phyloP scores from a whole-genome alignment of 2,113 vertebrate genomes.

The Arothron firmamentum region DNA sequence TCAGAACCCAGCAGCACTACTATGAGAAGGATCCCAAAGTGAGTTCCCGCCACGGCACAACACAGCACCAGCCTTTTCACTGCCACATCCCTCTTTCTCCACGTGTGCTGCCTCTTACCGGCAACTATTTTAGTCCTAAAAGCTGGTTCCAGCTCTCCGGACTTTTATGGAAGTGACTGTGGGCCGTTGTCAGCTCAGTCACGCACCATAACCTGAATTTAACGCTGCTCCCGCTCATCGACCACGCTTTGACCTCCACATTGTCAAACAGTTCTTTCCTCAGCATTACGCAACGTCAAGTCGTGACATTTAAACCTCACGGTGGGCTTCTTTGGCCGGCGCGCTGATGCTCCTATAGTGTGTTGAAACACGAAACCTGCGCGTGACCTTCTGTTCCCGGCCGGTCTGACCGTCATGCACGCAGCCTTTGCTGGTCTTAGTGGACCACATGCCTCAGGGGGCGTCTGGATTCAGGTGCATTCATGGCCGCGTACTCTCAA shows the following conservation, averaged over 20 bases:
- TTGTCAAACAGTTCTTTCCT: slow-evolving; percentile 21
- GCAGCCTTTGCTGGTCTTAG: slow-evolving; percentile 34
- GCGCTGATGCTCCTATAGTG: slow-evolving; percentile 48
- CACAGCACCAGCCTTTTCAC: background rate
- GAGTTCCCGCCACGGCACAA: slow-evolving; percentile 33
- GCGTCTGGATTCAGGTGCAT: slow-evolving; percentile 22
- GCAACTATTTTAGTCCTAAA: background rate
- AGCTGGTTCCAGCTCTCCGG: background rate
- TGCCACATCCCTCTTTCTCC: too few relatives aligned
- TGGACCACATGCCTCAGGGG: slow-evolving; percentile 44
- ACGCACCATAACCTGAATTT: background rate
- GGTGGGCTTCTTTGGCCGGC: slow-evolving; percentile 32
- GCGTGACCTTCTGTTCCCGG: slow-evolving; percentile 52
- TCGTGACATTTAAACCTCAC: slow-evolving; percentile 67
- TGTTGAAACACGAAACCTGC: slow-evolving; percentile 64
- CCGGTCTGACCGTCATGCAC: slow-evolving; percentile 43
- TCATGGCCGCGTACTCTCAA: background rate
- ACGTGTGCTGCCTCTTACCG: too few relatives aligned
- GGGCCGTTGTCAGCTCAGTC: too few relatives aligned
- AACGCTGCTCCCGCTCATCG: background rate
- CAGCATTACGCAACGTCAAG: slow-evolving; percentile 37
- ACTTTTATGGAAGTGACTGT: background rate
- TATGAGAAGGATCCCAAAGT: slow-evolving; percentile 93
- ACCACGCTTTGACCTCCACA: background rate
- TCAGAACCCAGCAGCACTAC: slow-evolving; percentile 91